Conservation (phyloP, 1,140 invertebrate genomes). For the Marisa cornuarietis region DNA sequence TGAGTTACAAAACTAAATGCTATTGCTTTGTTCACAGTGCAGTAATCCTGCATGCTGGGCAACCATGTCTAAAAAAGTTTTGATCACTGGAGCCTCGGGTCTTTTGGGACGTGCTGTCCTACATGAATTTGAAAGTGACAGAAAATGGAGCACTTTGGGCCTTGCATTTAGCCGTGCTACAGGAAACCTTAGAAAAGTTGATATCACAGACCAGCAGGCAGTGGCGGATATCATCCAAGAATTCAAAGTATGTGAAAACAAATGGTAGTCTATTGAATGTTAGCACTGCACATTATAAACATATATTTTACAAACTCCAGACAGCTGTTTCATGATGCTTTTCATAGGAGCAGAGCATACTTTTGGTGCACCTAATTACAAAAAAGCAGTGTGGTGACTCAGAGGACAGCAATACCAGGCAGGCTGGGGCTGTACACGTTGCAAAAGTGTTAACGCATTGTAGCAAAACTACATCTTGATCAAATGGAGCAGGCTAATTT, state of each 20-base stretch:
- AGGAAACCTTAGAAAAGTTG: constrained; percentile 60
- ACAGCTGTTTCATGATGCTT: no score
- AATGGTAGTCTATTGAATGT: no score
- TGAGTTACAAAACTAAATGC: not conserved
- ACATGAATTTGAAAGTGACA: constrained; percentile 55
- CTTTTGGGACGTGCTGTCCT: constrained; percentile 67
- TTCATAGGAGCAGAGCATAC: not conserved
- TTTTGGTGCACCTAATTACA: not conserved
- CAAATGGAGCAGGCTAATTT: no score
- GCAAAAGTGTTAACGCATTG: no score
- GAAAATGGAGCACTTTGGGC: constrained; percentile 63
- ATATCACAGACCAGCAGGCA: constrained; percentile 61
- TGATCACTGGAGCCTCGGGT: constrained; percentile 70
- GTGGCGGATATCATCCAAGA: constrained; percentile 57
- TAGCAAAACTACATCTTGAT: no score
- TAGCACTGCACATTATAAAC: not conserved
- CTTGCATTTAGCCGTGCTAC: constrained; percentile 65
- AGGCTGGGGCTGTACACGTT: no score
- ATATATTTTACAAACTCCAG: no score
- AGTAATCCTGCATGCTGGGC: not conserved
- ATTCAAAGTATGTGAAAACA: constrained; percentile 42
- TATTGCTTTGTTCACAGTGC: not conserved
- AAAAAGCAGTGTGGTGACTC: no score
- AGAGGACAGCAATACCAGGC: no score
- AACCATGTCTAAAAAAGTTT: constrained; percentile 43